These are phyloP conservation scores for Urocolius indicus DNA, from an alignment of 2,113 vertebrate species.

Conservation along the genomic window DNA sequence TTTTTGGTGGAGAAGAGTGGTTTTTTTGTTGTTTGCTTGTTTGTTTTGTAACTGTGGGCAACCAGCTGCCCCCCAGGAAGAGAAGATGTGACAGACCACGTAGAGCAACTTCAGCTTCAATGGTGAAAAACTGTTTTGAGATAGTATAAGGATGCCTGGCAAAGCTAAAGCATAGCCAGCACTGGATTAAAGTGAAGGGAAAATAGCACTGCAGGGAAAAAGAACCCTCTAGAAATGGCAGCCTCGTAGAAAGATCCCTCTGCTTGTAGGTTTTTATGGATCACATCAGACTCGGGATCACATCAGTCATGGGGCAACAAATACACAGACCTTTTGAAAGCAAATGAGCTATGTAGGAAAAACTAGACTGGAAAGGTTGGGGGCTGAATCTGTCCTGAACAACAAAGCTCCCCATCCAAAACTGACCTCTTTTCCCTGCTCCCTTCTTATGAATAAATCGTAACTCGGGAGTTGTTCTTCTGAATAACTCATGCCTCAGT, in stretches of 20 bases:
- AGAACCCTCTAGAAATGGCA: not conserved
- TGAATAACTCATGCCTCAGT: not conserved
- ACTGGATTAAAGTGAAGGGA: not conserved
- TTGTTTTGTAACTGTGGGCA: not conserved
- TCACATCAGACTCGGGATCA: not conserved
- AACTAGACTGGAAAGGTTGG: not conserved
- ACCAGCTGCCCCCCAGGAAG: not conserved
- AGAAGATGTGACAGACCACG: not conserved
- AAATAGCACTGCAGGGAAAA: not conserved
- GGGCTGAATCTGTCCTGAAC: not conserved
- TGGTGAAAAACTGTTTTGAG: not conserved
- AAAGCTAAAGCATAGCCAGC: not conserved
- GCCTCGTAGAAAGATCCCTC: not conserved
- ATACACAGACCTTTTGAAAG: not conserved
- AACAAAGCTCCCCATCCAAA: not conserved
- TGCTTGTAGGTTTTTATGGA: not conserved
- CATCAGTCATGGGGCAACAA: fast-evolving
- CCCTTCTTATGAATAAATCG: not conserved
- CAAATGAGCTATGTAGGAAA: not conserved
- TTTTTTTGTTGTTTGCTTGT: not conserved
- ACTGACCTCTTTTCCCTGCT: not conserved
- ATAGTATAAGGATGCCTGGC: not conserved
- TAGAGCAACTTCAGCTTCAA: not conserved
- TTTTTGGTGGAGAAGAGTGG: not conserved
- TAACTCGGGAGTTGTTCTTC: too few relatives aligned